These are phyloP conservation scores for Cynaeus angustus DNA, from an alignment of 2,888 invertebrate genomes.

Conservation along the genomic window DNA sequence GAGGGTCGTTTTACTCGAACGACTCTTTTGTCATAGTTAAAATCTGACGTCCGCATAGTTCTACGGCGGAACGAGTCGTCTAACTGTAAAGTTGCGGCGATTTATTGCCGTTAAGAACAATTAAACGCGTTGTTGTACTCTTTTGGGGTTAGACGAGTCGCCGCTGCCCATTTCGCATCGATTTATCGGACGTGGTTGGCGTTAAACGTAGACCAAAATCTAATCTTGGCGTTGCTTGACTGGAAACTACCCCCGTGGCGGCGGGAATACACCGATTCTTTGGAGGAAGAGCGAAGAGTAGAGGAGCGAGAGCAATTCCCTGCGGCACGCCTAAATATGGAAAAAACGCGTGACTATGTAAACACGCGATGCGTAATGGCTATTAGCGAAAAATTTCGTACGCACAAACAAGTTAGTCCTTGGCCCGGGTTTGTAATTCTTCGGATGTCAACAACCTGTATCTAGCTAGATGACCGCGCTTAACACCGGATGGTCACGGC, in stretches of 20 bases:
- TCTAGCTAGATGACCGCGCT: slow-evolving; percentile 48
- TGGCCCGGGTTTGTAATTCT: slow-evolving; percentile 39
- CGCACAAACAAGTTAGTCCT: slow-evolving; percentile 32
- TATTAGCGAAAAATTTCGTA: slow-evolving; percentile 20
- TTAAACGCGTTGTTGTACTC: neutral
- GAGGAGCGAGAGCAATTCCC: too few species aligned
- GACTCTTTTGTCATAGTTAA: slow-evolving; percentile 33
- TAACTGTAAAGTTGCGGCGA: slow-evolving; percentile 27
- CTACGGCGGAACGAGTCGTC: slow-evolving; percentile 3
- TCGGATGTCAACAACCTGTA: slow-evolving; percentile 47
- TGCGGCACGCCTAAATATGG: too few species aligned
- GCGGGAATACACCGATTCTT: too few species aligned
- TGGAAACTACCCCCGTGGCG: too few species aligned
- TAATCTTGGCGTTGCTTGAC: too few species aligned
- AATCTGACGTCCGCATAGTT: slow-evolving; percentile 32
- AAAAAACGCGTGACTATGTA: neutral
- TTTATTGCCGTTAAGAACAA: slow-evolving; percentile 3
- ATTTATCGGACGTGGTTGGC: too few species aligned
- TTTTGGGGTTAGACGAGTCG: neutral
- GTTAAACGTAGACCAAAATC: too few species aligned
- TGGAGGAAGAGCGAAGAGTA: too few species aligned
- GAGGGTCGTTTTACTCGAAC: slow-evolving; percentile 41
- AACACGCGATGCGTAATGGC: slow-evolving; percentile 9
- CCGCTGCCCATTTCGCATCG: neutral
- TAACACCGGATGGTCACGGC: slow-evolving; percentile 43